Evolutionary conservation across 2,797 vertebrate genomes (phyloP).

Genomic region (Clarias laeviceps): DNA sequence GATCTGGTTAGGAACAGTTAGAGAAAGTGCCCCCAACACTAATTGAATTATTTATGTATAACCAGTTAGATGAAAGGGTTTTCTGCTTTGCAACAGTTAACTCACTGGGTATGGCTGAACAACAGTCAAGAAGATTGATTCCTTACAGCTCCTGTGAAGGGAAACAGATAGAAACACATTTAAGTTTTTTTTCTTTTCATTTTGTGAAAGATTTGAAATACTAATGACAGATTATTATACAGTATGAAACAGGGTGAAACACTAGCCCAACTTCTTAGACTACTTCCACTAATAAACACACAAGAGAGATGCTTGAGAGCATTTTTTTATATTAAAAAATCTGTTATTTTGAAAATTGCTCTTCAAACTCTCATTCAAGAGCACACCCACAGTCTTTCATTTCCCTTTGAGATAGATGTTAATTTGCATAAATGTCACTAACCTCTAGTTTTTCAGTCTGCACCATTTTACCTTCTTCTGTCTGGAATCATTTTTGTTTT

Average conservation of each 20-base stretch:
- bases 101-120: constrained; percentile 97
- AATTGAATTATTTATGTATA: background rate
- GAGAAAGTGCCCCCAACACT: background rate
- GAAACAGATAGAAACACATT: background rate
- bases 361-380: constrained; percentile 14
- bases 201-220: too few relatives aligned
- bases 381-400: background rate
- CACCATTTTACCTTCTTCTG: constrained; percentile 1
- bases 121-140: constrained; percentile 95
- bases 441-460: constrained; percentile 7
- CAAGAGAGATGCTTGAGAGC: background rate
- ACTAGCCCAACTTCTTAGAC: background rate
- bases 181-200: background rate
- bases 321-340: constrained; percentile 2
- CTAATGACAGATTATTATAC: background rate
- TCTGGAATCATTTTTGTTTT: constrained; percentile 31
- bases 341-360: constrained; percentile 7
- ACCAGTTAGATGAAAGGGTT: background rate
- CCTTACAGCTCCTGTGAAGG: constrained; percentile 89
- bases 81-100: constrained; percentile 47
- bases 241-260: background rate
- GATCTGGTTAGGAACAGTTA: background rate
- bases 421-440: constrained; percentile 42
- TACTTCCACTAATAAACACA: background rate
- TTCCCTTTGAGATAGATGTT: constrained; percentile 6